Base-by-base conservation (phyloP, 1,140 invertebrate species). In the Megathymus violae region DNA sequence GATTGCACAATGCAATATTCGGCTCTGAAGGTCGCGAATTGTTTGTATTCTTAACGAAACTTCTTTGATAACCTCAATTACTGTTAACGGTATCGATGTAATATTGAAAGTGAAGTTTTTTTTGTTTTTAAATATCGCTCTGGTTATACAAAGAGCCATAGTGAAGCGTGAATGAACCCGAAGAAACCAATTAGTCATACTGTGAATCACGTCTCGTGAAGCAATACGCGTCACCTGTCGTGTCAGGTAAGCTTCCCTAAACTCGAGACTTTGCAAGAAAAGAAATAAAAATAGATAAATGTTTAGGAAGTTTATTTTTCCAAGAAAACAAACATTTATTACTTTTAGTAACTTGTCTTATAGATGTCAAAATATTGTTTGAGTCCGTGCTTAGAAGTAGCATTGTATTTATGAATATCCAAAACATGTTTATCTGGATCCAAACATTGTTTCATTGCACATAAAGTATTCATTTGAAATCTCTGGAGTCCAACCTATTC, bases 1-100 rank as follows among this genome's bases (percentile, higher is more conserved):
- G 62, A 63, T 46, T 80, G 71, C 72, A 79, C 80, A 75, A 76
- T 80, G 68, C 72, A 66, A 48, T 58, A 38, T 69, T 69, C 54
- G 40, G 58, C 51, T 48, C 15, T 48, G 64, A 71, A 74, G 71
- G 71, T 61, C 56, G 31, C n/a, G 31, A 4, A 38, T 36, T 54
- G 54, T 67, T 67, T 62, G 54, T 36, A 58, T 47, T 59, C 38
- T 36, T 17, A 47, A 46, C 10, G 54, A 36, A 11, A 36, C 14
- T 34, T 47, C 43, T 48, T 48, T 47, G 56, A 38, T 47, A 7
- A 3, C 27, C 38, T 9, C 0, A 31, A 25, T 14, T 16, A 13
- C 17, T n/a, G 6, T 11, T 59, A 59, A 59, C 47, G 43, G 13
- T 51, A 50, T 67, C 22, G 59, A 2, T 14, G 14, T 16, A 31